Evolutionary conservation across 1,140 invertebrate genomes (phyloP).

Genomic region (Bursaphelenchus mucronatus): DNA sequence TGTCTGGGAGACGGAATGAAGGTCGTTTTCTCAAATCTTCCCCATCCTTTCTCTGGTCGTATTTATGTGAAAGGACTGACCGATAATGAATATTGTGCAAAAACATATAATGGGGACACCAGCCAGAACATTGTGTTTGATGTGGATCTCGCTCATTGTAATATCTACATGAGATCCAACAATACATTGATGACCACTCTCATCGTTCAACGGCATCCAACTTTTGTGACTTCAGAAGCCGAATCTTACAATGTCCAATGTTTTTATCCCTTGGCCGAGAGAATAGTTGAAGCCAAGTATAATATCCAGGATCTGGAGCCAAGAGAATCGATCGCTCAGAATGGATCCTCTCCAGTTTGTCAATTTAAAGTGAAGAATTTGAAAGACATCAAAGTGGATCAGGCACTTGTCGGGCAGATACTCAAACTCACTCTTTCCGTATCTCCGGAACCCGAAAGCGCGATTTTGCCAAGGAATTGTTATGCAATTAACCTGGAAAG

Average conservation of each 20-base stretch:
- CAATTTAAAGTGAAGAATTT: constrained; percentile 45
- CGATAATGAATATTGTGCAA: constrained; percentile 55
- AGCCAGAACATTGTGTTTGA: constrained; percentile 33
- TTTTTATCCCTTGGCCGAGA: constrained; percentile 38
- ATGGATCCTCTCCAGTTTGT: constrained; percentile 41
- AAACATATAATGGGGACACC: constrained; percentile 27
- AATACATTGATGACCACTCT: constrained; percentile 53
- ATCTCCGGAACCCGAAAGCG: constrained; percentile 35
- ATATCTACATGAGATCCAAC: constrained; percentile 46
- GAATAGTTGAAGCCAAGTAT: constrained; percentile 30
- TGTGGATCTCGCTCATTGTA: constrained; percentile 46
- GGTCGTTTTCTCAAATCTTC: constrained; percentile 38
- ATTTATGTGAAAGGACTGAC: constrained; percentile 51
- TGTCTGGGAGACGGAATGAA: constrained; percentile 47
- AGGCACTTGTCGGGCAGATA: constrained; percentile 51
- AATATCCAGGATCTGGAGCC: constrained; percentile 47
- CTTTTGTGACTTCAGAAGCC: constrained; percentile 48
- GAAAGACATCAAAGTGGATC: constrained; percentile 30
- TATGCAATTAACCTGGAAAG: constrained; percentile 56
- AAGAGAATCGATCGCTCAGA: constrained; percentile 32
- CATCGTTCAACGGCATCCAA: constrained; percentile 50
- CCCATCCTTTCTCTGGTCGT: constrained; percentile 43
- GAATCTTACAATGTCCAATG: constrained; percentile 50
- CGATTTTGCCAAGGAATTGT: constrained; percentile 53
- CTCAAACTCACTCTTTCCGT: constrained; percentile 45